Conservation (phyloP, 2,113 vertebrate genomes). For the Ptilorrhoa leucosticta region DNA sequence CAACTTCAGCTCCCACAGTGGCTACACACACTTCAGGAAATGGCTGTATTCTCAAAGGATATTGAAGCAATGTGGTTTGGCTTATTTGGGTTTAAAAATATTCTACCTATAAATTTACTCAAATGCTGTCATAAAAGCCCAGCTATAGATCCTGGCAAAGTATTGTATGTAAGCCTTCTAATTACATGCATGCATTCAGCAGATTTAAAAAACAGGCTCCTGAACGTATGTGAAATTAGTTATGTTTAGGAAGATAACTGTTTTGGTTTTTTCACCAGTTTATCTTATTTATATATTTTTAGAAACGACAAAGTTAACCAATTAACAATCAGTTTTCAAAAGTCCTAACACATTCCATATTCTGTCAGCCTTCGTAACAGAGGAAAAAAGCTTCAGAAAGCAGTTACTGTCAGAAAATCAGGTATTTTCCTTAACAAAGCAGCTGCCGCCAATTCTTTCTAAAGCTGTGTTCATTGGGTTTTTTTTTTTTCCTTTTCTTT, state of each 20-base stretch:
- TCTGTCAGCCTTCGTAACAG: neutral
- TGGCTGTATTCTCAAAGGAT: neutral
- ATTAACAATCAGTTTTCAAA: neutral
- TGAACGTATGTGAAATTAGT: neutral
- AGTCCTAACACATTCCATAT: neutral
- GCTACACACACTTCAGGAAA: slow-evolving; percentile 26
- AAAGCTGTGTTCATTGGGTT: neutral
- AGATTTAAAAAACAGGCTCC: neutral
- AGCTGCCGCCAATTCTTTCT: neutral
- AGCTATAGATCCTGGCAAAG: neutral
- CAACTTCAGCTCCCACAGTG: slow-evolving; percentile 11
- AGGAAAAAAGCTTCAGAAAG: neutral
- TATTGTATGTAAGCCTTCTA: neutral
- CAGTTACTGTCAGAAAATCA: neutral
- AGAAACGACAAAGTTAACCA: neutral
- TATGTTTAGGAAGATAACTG: neutral
- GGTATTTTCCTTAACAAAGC: neutral
- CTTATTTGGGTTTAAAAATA: neutral
- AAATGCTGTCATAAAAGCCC: neutral
- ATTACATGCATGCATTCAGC: neutral
- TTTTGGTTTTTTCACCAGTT: neutral
- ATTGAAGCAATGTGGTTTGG: neutral
- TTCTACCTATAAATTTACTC: neutral
- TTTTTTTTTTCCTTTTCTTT: neutral
- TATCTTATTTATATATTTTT: neutral